These are phyloP conservation scores for Seladonia tumulorum DNA, from an alignment of 2,888 invertebrate species.

Conservation along the genomic window DNA sequence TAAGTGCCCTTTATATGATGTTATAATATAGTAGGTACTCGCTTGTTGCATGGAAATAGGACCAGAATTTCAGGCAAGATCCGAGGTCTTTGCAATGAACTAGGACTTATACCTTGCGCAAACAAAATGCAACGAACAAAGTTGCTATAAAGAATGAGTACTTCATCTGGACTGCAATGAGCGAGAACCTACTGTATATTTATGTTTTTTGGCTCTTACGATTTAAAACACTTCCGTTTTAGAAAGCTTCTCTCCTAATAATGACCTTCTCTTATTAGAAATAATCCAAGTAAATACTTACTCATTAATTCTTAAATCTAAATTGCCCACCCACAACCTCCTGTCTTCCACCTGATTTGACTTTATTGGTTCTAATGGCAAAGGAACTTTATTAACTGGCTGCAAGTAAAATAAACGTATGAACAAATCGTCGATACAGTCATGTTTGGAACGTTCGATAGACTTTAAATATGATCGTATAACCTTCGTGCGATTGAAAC, in stretches of 20 bases:
- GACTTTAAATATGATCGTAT: constrained; percentile 19
- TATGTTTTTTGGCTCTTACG: not conserved
- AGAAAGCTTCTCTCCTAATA: constrained; percentile 8
- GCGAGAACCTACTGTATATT: not conserved
- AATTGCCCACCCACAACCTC: constrained; percentile 96
- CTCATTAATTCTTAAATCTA: constrained; percentile 96
- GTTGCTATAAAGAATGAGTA: too few species aligned
- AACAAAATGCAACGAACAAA: not conserved
- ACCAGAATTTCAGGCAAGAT: not conserved
- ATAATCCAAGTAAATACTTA: constrained; percentile 87
- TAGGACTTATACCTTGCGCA: not conserved
- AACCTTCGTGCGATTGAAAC: constrained; percentile 41
- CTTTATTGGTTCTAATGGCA: constrained; percentile 86
- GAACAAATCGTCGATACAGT: not conserved
- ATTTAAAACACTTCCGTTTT: not conserved
- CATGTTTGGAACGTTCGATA: not conserved
- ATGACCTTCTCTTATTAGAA: not conserved
- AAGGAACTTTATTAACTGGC: constrained; percentile 80
- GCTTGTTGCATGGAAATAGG: not conserved
- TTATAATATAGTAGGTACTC: not conserved
- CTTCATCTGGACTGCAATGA: not conserved
- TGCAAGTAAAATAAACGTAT: constrained; percentile 49
- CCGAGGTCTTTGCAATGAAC: not conserved
- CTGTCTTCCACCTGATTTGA: constrained; percentile 87
- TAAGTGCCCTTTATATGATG: not conserved